Evolutionary conservation across 2,113 vertebrate genomes (phyloP), one percentile per base, ranked within the genome.

Genomic region (Limnothrissa miodon): DNA sequence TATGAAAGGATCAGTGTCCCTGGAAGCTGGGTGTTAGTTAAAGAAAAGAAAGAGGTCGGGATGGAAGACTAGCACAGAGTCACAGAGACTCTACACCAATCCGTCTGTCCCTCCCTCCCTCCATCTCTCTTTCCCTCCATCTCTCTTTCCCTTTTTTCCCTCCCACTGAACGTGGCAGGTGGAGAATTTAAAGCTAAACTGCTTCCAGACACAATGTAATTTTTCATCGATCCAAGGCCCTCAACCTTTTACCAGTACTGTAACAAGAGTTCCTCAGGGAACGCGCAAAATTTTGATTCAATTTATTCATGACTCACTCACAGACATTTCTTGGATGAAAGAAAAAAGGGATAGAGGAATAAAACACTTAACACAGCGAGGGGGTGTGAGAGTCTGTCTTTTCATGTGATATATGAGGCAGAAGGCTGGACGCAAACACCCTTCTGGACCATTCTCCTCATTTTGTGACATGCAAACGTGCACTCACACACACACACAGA

Each of bases 131-230:
- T 6, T 42, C 6, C 6, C 42, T 42, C 2, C 6, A 42, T 42
- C 42, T 62, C 56, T 62, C 51, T 19, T 53, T 19, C 19, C 21
- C 59, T 23, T 59, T 5, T 0, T n/a, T 74, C 29, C 29, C 29
- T 74, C 29, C 66, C 13, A 4, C 2, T 13, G 10, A 74, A 39
- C 10, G 45, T 42, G 78, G 70, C 56, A 45, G 45, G 15, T 79
- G 80, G 56, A 45, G 81, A 85, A 83, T 83, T 8, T 83, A 80
- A 80, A 79, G n/a, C 45, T 36, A 82, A 74, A 74, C 59, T 2
- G 81, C 81, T 85, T 62, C 78, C 53, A 85, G 59, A 53, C 81
- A 66, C 33, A 79, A 70, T 66, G 78, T 85, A 66, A 80, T 85
- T 85, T 85, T 66, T 83, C 81, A 85, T 80, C 25, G 81, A 85